Evolutionary conservation across 2,797 vertebrate genomes (phyloP).

Genomic region (Silurus lanzhouensis): DNA sequence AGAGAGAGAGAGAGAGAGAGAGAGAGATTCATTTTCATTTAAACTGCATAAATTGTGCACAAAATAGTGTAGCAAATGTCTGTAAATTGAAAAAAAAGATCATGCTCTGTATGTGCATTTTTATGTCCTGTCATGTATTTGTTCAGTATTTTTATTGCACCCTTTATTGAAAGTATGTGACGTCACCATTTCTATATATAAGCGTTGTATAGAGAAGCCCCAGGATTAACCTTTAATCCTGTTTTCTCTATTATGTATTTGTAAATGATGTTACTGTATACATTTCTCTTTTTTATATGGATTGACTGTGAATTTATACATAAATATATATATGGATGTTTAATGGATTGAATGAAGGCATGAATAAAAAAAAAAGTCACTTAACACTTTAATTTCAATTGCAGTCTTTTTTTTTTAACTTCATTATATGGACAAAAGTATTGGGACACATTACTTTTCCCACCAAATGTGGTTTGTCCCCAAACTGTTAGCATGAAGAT

Average conservation of each 20-base stretch:
- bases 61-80: slow-evolving; percentile 58
- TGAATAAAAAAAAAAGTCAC: slow-evolving; percentile 56
- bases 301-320: slow-evolving; percentile 62
- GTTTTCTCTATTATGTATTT: slow-evolving; percentile 56
- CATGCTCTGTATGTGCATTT: slow-evolving; percentile 45
- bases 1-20: slow-evolving; percentile 6
- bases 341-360: slow-evolving; percentile 56
- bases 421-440: too few relatives aligned
- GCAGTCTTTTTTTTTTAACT: neutral
- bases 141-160: slow-evolving; percentile 57
- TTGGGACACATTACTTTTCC: too few relatives aligned
- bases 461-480: too few relatives aligned
- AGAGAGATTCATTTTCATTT: slow-evolving; percentile 34
- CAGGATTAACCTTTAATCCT: slow-evolving; percentile 41
- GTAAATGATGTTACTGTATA: slow-evolving; percentile 59
- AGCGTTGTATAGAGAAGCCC: slow-evolving; percentile 52
- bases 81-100: slow-evolving; percentile 52
- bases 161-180: slow-evolving; percentile 53
- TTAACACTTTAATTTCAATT: slow-evolving; percentile 8
- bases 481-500: too few relatives aligned
- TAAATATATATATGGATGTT: slow-evolving; percentile 58
- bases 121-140: slow-evolving; percentile 56
- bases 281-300: slow-evolving; percentile 58
- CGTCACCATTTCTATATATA: slow-evolving; percentile 48
- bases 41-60: slow-evolving; percentile 56